Evolutionary conservation across 2,888 invertebrate genomes (phyloP).

Genomic region (Julus scanicus): DNA sequence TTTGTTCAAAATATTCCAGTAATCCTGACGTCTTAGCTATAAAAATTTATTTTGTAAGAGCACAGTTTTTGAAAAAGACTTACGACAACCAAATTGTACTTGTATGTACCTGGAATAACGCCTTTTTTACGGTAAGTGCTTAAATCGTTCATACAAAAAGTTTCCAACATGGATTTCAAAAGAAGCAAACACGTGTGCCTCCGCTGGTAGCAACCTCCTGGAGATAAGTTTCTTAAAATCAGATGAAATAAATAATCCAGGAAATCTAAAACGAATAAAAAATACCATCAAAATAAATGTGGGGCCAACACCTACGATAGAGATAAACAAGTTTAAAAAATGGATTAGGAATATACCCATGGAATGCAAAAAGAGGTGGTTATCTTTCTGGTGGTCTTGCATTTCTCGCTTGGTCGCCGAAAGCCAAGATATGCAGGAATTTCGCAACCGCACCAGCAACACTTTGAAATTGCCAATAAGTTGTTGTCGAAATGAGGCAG

Average conservation of each 20-base stretch:
- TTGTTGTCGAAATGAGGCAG: constrained; percentile 65
- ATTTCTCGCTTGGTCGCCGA: constrained; percentile 57
- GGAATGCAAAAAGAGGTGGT: background rate
- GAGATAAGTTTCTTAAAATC: constrained; percentile 68
- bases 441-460: constrained; percentile 63
- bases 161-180: constrained; percentile 57
- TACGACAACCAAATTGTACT: too few relatives aligned
- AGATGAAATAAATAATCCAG: constrained; percentile 69
- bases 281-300: too few relatives aligned
- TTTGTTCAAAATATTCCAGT: constrained; percentile 29
- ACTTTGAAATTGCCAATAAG: constrained; percentile 62
- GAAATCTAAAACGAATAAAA: constrained; percentile 62
- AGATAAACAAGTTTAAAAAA: background rate
- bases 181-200: constrained; percentile 58
- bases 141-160: constrained; percentile 55
- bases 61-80: too few relatives aligned
- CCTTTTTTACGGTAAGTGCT: constrained; percentile 58
- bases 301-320: too few relatives aligned
- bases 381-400: background rate
- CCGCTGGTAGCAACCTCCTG: constrained; percentile 77
- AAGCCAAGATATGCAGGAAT: constrained; percentile 62
- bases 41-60: too few relatives aligned
- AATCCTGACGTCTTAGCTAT: background rate
- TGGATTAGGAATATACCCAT: constrained; percentile 47
- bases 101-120: constrained; percentile 54